These are phyloP conservation scores for Falco punctatus DNA, from an alignment of 2,113 vertebrate species.

Conservation along the genomic window DNA sequence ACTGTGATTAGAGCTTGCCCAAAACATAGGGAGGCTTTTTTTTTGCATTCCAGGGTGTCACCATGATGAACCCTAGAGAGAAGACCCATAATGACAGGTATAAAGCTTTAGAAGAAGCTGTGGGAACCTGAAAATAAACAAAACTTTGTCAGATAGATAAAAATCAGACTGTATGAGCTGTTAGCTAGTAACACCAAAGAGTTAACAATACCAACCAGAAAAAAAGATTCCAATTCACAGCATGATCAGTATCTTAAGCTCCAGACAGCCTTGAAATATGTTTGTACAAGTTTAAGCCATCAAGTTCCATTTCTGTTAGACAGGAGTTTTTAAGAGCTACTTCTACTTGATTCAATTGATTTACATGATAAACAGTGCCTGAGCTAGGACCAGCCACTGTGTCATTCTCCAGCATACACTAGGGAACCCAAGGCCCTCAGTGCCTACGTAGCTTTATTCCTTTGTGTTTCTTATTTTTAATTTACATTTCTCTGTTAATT, in stretches of 20 bases:
- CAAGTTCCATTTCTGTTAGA: constrained; percentile 50
- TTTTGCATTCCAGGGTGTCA: background rate
- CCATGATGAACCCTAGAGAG: background rate
- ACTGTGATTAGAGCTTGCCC: background rate
- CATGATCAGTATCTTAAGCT: constrained; percentile 19
- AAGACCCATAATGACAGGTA: background rate
- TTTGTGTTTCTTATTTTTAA: background rate
- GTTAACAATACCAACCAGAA: constrained; percentile 2
- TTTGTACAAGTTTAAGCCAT: constrained; percentile 28
- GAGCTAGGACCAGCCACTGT: background rate
- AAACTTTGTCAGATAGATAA: background rate
- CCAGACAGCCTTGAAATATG: constrained; percentile 20
- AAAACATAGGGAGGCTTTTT: background rate
- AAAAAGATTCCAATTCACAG: background rate
- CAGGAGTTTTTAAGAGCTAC: constrained; percentile 23
- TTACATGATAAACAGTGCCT: constrained; percentile 38
- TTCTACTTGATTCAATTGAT: constrained; percentile 48
- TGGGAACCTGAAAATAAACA: background rate
- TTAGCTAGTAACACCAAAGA: background rate
- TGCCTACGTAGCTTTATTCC: background rate
- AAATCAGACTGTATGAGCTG: background rate
- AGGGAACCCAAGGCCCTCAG: background rate
- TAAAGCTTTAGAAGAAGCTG: background rate
- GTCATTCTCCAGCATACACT: background rate
- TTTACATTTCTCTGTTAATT: constrained; percentile 26